Evolutionary conservation across 1,140 invertebrate species (phyloP).

Genomic region (Nixonia krombeini): DNA sequence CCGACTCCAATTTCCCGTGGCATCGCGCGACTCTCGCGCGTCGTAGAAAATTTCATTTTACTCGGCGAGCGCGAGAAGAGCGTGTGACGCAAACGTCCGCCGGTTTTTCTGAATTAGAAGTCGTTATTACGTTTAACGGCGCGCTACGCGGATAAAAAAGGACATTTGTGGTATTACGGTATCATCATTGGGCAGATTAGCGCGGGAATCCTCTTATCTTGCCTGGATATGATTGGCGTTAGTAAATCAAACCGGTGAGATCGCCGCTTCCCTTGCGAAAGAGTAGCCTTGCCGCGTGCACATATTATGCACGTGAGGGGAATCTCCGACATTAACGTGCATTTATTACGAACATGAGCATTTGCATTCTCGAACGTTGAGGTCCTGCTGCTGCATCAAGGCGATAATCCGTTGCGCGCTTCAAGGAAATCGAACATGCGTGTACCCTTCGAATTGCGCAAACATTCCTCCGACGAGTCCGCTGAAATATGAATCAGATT

Average conservation of each 20-base stretch:
- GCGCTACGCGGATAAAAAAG: neutral
- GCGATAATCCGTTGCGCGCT: conserved; percentile 27
- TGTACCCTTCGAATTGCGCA: conserved; percentile 9
- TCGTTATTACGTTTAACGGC: neutral
- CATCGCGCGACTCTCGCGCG: too few species aligned
- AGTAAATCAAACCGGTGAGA: conserved; percentile 42
- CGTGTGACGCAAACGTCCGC: too few species aligned
- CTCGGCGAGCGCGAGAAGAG: too few species aligned
- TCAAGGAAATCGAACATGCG: conserved; percentile 18
- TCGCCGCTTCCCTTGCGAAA: conserved; percentile 33
- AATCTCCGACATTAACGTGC: conserved; percentile 22
- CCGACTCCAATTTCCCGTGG: too few species aligned
- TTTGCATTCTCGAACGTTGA: conserved; percentile 4
- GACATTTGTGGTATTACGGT: conserved; percentile 18
- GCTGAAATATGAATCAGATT: conserved; percentile 9
- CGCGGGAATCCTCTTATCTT: conserved; percentile 36
- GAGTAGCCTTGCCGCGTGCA: conserved; percentile 28
- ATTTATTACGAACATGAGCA: conserved; percentile 22
- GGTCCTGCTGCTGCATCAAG: conserved; percentile 8
- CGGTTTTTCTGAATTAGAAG: neutral
- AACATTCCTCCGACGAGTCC: conserved; percentile 11
- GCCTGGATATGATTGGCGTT: conserved; percentile 41
- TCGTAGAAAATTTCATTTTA: too few species aligned
- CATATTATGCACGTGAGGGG: conserved; percentile 14
- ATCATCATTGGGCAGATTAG: conserved; percentile 24